These are phyloP conservation scores for Kryptopterus vitreolus DNA, from an alignment of 2,797 vertebrate genomes.

Conservation along the genomic window DNA sequence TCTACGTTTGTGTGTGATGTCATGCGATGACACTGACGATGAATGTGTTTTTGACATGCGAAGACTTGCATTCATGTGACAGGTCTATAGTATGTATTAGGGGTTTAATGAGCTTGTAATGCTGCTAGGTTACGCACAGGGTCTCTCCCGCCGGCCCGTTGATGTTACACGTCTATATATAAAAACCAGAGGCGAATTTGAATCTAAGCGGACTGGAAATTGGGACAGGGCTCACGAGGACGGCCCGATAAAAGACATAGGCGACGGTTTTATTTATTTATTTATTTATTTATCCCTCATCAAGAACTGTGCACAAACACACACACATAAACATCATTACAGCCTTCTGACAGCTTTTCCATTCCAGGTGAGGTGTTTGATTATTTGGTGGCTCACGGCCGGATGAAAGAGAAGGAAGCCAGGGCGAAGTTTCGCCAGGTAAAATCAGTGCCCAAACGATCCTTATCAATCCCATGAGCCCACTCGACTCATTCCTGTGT, in stretches of 20 bases:
- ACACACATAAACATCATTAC: background rate
- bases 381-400: conserved; percentile 91
- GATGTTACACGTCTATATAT: too few relatives aligned
- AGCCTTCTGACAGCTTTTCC: background rate
- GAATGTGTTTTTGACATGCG: too few relatives aligned
- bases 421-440: conserved; percentile 95
- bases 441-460: too few relatives aligned
- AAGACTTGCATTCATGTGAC: too few relatives aligned
- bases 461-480: conserved; percentile 70
- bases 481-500: conserved; percentile 52
- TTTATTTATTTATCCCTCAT: background rate
- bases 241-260: background rate
- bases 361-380: conserved; percentile 87
- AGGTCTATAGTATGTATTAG: too few relatives aligned
- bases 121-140: too few relatives aligned
- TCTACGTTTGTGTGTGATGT: too few relatives aligned
- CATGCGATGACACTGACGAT: too few relatives aligned
- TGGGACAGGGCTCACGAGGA: background rate
- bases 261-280: too few relatives aligned
- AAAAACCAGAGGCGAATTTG: background rate
- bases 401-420: conserved; percentile 94
- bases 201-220: background rate
- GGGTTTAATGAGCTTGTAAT: too few relatives aligned
- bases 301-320: background rate
- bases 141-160: too few relatives aligned